Base-by-base conservation (phyloP, 2,888 invertebrate genomes). In the Sycophila texana region DNA sequence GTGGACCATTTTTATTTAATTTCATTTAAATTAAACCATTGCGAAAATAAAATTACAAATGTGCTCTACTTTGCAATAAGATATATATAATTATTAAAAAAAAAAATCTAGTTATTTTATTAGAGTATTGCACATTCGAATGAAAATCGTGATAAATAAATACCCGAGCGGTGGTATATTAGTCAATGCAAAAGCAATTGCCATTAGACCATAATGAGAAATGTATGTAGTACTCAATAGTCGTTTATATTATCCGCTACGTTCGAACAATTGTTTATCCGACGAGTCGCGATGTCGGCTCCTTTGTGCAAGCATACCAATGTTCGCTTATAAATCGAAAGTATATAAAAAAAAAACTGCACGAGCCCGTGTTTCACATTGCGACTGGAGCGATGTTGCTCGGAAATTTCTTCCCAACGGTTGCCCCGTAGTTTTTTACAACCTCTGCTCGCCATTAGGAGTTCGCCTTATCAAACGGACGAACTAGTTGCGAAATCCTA, bases 401-500 rank as follows among this genome's bases (percentile, higher is more conserved):
- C n/a, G 4, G 47, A 18, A 63, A 39, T 63, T 63, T 47, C 47
- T 39, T 18, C 4, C 12, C n/a, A 39, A 47, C 39, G n/a, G 13
- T 49, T 22, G 18, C 20, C 68, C 22, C n/a, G 20, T 47, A 47
- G 2, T 65, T 65, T n/a, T 14, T 55, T 51, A n/a, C 5, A 10
- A 2, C 13, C 20, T 65, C 65, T 20, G 51, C 61, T 5, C 55
- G 26, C 53, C 60, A 13, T 22, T 22, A 22, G 26, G 12, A 26
- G 4, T 60, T 22, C 26, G 58, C 30, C 30, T 39, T 39, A 20
- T 51, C 39, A 61, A 53, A 47, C n/a, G 47, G 66, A 68, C 14
- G 18, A 39, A n/a, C 76, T 47, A 14, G 14, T 77, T 65, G 26
- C 53, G 71, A 51, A 66, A 77, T 65, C 51, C 5, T 57, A 51